A percentile compares a stretch with the other conserved stretches of the same genome.
phyloP scores from a whole-genome alignment of 2,113 vertebrate species.

The Agapornis roseicollis region DNA sequence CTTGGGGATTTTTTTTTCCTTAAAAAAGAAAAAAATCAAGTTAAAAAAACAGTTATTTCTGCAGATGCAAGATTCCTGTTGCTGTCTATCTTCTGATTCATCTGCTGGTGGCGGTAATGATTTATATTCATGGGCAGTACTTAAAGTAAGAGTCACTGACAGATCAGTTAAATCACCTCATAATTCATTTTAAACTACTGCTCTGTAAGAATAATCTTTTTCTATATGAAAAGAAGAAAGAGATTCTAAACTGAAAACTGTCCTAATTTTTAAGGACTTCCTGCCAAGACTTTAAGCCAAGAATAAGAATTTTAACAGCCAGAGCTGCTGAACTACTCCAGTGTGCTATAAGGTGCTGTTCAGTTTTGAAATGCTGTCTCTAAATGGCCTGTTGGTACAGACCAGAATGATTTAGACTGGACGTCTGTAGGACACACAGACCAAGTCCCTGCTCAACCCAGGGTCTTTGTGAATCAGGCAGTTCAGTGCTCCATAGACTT shows the following conservation, averaged over 20 bases:
- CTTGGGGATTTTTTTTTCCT: fast-evolving
- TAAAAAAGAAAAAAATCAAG: neutral
- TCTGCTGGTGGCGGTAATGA: neutral
- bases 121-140: neutral
- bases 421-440: neutral
- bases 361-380: neutral
- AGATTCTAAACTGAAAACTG: neutral
- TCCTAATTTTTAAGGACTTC: neutral
- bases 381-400: neutral
- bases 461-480: neutral
- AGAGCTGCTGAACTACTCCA: neutral
- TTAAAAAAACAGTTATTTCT: neutral
- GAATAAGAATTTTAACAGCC: neutral
- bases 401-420: neutral
- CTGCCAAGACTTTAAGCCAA: neutral
- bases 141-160: neutral
- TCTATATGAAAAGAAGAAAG: neutral
- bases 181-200: neutral
- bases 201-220: neutral
- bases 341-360: neutral
- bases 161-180: neutral
- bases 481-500: neutral
- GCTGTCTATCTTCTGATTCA: neutral
- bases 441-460: neutral
- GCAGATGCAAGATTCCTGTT: neutral